These are phyloP conservation scores for Setophaga petechia DNA, from an alignment of 2,113 vertebrate genomes.

Conservation along the genomic window DNA sequence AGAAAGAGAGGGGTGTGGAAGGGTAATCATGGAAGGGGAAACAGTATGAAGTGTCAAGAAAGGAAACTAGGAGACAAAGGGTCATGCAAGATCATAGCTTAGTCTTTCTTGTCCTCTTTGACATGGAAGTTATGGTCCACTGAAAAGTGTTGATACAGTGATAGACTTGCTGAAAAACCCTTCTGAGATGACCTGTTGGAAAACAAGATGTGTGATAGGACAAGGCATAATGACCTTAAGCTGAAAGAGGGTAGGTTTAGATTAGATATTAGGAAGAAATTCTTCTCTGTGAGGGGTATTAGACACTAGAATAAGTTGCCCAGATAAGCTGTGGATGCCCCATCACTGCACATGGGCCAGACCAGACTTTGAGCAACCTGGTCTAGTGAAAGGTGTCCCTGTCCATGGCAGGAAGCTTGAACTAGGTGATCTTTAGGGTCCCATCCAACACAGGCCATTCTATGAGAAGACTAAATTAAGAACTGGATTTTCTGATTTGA, in stretches of 20 bases:
- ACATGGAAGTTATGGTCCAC: background rate
- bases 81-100: background rate
- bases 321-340: background rate
- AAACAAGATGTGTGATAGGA: background rate
- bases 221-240: fast-evolving
- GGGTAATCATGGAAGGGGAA: background rate
- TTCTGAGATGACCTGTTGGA: background rate
- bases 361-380: background rate
- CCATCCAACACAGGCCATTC: background rate
- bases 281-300: background rate
- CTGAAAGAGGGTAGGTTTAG: background rate
- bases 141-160: background rate
- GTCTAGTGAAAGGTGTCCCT: background rate
- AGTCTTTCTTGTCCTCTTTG: background rate
- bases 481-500: background rate
- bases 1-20: background rate
- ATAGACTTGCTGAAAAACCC: background rate
- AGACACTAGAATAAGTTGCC: background rate
- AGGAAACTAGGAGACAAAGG: background rate
- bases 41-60: background rate
- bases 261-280: background rate
- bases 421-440: background rate
- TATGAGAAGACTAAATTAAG: background rate
- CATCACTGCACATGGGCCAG: background rate
- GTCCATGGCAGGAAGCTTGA: background rate